Base-by-base conservation (phyloP, 53 echinoderm and acorn worm genomes). In the Temnopleurus reevesii region DNA sequence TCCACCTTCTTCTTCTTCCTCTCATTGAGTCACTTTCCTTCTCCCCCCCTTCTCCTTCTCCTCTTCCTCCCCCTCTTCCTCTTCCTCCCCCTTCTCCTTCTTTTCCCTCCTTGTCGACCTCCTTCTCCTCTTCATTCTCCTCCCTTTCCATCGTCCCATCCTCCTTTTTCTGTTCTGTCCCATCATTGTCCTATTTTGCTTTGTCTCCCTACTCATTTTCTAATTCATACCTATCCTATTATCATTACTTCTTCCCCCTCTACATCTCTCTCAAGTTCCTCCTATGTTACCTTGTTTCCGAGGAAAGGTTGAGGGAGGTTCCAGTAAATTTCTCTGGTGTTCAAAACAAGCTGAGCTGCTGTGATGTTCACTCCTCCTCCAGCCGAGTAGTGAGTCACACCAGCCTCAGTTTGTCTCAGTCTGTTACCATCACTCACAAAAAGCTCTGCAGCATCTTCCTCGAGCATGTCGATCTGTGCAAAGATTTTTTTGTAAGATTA, bases 211-310 rank as follows among this genome's bases (percentile, higher is more conserved):
- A n/a, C n/a, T n/a, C n/a, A n/a, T n/a, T n/a, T n/a, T n/a, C n/a
- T n/a, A n/a, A n/a, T n/a, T n/a, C n/a, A n/a, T n/a, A n/a, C n/a
- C n/a, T n/a, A n/a, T n/a, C n/a, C n/a, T n/a, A n/a, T n/a, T n/a
- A n/a, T n/a, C n/a, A n/a, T n/a, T n/a, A n/a, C n/a, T n/a, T n/a
- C n/a, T n/a, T n/a, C n/a, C n/a, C n/a, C n/a, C n/a, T n/a, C n/a
- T n/a, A n/a, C n/a, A n/a, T n/a, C n/a, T n/a, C n/a, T n/a, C n/a
- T n/a, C n/a, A n/a, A n/a, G n/a, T n/a, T n/a, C n/a, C n/a, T n/a
- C n/a, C n/a, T n/a, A n/a, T 80, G n/a, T 71, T 53, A 97, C 97
- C 91, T 94, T 97, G 76, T 95, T 91, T 35, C 95, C 97, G 17
- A 91, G 44, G 64, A 91, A 97, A 28, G 76, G 53, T 13, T 84